Percentiles rank a stretch among this genome's conserved stretches.
Conservation (phyloP, 2,113 vertebrate genomes). For the Daboia siamensis region DNA sequence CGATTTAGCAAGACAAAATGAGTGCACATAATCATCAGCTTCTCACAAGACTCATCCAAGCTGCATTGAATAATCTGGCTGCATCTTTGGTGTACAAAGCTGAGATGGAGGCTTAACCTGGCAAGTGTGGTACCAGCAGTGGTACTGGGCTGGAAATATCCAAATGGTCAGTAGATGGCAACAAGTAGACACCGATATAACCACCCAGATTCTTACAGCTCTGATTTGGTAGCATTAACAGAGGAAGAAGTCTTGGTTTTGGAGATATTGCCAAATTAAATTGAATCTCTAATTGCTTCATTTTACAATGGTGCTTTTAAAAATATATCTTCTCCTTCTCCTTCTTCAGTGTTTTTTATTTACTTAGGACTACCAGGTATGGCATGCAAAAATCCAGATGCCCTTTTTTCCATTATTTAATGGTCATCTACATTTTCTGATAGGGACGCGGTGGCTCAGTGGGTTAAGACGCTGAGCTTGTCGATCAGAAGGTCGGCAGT, state of each 20-base stretch:
- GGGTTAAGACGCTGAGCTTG: too few relatives aligned
- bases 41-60: not conserved
- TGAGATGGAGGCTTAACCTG: not conserved
- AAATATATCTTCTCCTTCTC: not conserved
- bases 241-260: not conserved
- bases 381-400: too few relatives aligned
- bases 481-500: too few relatives aligned
- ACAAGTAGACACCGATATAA: not conserved
- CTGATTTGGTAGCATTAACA: not conserved
- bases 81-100: not conserved
- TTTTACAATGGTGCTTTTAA: not conserved
- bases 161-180: not conserved
- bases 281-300: not conserved
- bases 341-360: not conserved
- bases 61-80: not conserved
- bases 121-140: not conserved
- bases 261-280: not conserved
- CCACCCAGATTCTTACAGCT: not conserved
- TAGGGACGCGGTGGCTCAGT: too few relatives aligned
- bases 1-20: not conserved
- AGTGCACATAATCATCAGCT: not conserved
- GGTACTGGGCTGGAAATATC: not conserved
- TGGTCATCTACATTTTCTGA: not conserved
- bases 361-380: not conserved
- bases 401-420: not conserved